Evolutionary conservation across 1,140 invertebrate species (phyloP), one percentile per base, ranked within the genome.

Genomic region (Tachypleus tridentatus): DNA sequence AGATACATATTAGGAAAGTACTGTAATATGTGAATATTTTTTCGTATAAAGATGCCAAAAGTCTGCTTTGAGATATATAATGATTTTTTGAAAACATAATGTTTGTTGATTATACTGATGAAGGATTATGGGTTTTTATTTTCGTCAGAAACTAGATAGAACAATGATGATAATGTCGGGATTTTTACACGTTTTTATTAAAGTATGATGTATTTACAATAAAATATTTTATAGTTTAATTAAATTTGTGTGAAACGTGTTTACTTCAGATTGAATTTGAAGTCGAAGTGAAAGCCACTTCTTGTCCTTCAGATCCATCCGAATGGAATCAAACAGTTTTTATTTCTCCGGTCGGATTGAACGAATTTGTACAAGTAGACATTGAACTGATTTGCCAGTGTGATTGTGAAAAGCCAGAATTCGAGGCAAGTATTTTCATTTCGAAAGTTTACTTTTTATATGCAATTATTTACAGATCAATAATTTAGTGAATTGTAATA

Each of bases 291-390:
- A 75, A 78, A 59, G 76, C 77, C 11, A 73, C 73, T 3, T 72
- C 75, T 5, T 82, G 81, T 70, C 78, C 80, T 1, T 68, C 72
- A 63, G 84, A 91, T 74, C 82, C 80, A 63, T 81, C 80, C 8
- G 84, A 91, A 68, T 92, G 89, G 86, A 84, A 82, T 0, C 53
- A 90, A 73, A 81, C 76, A 10, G 88, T 96, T 71, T 79, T 85
- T 62, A 94, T 98, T 68, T 93, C 93, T 77, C 93, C 93, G 1
- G 89, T 94, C 48, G 93, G 91, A 67, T 85, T 97, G 51, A 87
- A 88, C 66, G 94, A 97, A 76, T 86, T 83, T 73, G 79, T 97
- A 4, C 80, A 82, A 4, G 83, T 97, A 2, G 85, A 93, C 69
- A 74, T 97, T 62, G 86, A 93, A 73, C 87, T 95, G 82, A 75